Evolutionary conservation across 2,888 invertebrate genomes (phyloP).

Genomic region (Caenorhabditis parvicauda): DNA sequence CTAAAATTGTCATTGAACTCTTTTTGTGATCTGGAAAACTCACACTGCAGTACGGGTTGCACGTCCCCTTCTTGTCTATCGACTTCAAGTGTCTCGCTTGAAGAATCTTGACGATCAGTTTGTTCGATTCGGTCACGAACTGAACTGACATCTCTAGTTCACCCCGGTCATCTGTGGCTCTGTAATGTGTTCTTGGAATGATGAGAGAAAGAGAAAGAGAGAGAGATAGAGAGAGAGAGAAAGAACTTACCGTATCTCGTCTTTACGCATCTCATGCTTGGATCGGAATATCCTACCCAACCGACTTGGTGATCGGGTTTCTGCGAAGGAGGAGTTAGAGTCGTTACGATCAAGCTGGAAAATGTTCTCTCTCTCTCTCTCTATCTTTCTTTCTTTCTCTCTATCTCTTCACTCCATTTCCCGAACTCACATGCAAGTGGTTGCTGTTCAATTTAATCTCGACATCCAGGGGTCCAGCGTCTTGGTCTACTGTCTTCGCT

Average conservation of each 20-base stretch:
- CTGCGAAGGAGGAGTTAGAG: no score
- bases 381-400: no score
- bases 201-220: no score
- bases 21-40: background rate
- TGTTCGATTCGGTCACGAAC: constrained; percentile 27
- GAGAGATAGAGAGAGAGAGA: no score
- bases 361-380: no score
- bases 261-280: constrained; percentile 32
- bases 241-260: constrained; percentile 17
- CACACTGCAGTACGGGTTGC: constrained; percentile 36
- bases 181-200: constrained; percentile 13
- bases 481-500: constrained; percentile 38
- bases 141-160: constrained; percentile 40
- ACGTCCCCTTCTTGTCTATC: constrained; percentile 33
- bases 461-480: constrained; percentile 25
- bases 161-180: constrained; percentile 39
- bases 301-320: constrained; percentile 27
- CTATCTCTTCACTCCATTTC: no score
- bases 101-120: constrained; percentile 25
- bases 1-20: constrained; percentile 2
- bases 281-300: constrained; percentile 34
- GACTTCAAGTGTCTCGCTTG: constrained; percentile 28
- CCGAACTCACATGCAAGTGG: constrained; percentile 18
- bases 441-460: constrained; percentile 31
- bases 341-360: no score